Base-by-base conservation (phyloP, 92 coral and sea anemone genomes). In the Palythoa grandiflora region DNA sequence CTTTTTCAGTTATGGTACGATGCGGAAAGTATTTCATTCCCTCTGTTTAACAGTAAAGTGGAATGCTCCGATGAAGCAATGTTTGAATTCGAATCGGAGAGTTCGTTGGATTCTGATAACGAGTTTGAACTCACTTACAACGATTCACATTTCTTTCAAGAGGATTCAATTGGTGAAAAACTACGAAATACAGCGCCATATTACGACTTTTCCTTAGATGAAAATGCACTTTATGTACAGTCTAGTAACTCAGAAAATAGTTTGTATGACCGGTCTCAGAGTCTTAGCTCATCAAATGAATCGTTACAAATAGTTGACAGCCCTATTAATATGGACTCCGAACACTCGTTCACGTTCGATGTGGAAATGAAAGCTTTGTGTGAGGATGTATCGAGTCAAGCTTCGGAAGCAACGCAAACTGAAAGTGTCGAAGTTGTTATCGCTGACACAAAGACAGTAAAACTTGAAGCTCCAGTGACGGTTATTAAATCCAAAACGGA, bases 101-200 rank as follows among this genome's bases (percentile, higher is more conserved):
- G 98, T 87, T 95, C 98, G 75, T 87, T 95, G 12, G 98, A 95
- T 85, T 95, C 98, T n/a, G 98, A 95, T 89, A 81, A 81, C n/a
- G 86, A 81, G 63, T 95, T 89, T 53, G 98, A 95, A 72, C 89
- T 95, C 51, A 91, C 91, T 20, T 95, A 95, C 77, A 94, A 94
- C 21, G 98, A 95, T 68, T 92, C 89, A 78, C 89, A 86, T 90
- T 93, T 95, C 85, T 95, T 92, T 77, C 92, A 90, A 38, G 98
- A 93, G 79, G 98, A 95, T 40, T 87, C 93, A 8, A 87, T 93
- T 57, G 98, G 89, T 35, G 94, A 94, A 53, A 94, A 94, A 75
- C 89, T 93, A 48, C 94, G 91, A 75, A 94, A 95, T 53, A 79
- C 96, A 0, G 92, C 91, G 19, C 66, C 92, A 73, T 86, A 91